A percentile compares a stretch with the other conserved stretches of the same genome.
phyloP scores from a whole-genome alignment of 2,113 vertebrate genomes.

The Illadopsis cleaveri region DNA sequence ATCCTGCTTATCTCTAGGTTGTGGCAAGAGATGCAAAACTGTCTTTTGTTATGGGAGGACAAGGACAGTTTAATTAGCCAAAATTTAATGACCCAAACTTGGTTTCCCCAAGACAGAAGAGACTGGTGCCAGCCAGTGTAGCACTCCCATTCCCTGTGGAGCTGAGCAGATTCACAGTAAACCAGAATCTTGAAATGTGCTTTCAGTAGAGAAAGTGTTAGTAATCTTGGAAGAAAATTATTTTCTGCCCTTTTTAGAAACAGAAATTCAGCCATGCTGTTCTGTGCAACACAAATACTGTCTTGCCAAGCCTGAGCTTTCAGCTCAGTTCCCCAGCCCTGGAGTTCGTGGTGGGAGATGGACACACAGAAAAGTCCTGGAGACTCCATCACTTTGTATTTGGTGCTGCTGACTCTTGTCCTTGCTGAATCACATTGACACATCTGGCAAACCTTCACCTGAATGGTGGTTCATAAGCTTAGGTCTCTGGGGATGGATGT shows the following conservation, averaged over 20 bases:
- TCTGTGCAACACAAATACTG: background rate
- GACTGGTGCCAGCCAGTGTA: background rate
- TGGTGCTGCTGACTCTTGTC: background rate
- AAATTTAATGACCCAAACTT: background rate
- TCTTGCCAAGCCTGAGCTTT: background rate
- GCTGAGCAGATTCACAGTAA: background rate
- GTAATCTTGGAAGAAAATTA: background rate
- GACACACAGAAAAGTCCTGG: background rate
- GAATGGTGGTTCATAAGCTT: background rate
- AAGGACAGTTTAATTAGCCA: background rate
- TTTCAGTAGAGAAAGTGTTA: background rate
- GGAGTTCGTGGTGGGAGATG: background rate
- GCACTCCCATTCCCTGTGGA: background rate
- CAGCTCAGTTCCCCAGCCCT: background rate
- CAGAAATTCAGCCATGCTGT: background rate
- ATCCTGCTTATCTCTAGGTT: background rate
- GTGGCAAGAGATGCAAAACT: background rate
- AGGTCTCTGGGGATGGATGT: background rate
- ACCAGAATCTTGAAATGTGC: background rate
- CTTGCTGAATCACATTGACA: background rate
- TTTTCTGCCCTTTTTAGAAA: background rate
- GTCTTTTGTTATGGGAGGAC: background rate
- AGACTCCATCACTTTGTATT: background rate
- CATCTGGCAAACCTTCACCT: conserved; percentile 2
- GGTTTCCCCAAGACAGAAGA: background rate